Base-by-base conservation (phyloP, 2,888 invertebrate genomes). In the Rhingia campestris region DNA sequence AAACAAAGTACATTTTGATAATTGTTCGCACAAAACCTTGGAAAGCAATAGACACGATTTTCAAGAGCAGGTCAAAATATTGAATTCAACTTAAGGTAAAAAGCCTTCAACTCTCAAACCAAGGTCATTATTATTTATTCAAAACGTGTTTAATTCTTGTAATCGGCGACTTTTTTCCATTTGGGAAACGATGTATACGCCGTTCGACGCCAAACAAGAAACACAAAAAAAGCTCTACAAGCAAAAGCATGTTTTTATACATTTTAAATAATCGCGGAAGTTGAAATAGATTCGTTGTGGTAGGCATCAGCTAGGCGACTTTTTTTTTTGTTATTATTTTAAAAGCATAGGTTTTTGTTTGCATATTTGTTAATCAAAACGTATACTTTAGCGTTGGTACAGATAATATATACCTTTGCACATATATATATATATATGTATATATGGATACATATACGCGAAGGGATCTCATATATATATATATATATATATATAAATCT, bases 111-210 rank as follows among this genome's bases (percentile, higher is more conserved):
- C 61, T 77, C 67, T 64, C 51, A 67, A 77, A 64, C 73, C 82
- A 82, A 82, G 79, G 79, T 69, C 64, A 79, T 39, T 82, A 54
- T 70, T 81, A 82, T 69, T 74, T 69, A 69, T 69, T 69, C 63
- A 69, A 82, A 79, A 79, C 79, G 63, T 82, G 79, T 82, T 82
- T 67, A 47, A 67, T 64, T 82, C 64, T 61, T 82, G 77, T 77
- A 82, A 82, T 76, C 58, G 69, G 45, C 32, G 22, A 70, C 14
- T 58, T 45, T 37, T 76, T 53, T 32, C 70, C 41, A 45, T 51
- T 37, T 6, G 14, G 32, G 54, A 39, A 69, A 69, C 32, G 32
- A 72, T 43, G 35, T 63, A 64, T 14, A n/a, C 12, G 5, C 22
- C 33, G 10, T 14, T 43, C 35, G 47, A 58, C 14, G 45, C 6